phyloP scores from a whole-genome alignment of 1,140 invertebrate genomes.

The Drosophila mauritiana region DNA sequence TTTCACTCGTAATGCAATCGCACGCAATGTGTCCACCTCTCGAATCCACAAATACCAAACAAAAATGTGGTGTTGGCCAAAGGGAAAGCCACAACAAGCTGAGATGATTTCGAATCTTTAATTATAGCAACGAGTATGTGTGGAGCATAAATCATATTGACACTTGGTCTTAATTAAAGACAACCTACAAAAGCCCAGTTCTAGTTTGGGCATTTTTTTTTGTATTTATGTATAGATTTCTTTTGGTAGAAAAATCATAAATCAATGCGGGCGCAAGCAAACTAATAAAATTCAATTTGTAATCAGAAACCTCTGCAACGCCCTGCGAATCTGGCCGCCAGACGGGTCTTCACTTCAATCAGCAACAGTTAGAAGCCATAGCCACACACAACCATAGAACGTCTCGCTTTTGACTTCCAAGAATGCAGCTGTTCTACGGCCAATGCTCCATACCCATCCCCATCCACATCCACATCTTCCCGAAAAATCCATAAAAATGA shows the following conservation, averaged over 20 bases:
- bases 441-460: not conserved
- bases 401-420: conserved; percentile 61
- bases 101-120: conserved; percentile 52
- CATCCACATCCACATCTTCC: not conserved
- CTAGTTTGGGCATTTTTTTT: conserved; percentile 5
- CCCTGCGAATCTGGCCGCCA: conserved; percentile 46
- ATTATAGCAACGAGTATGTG: conserved; percentile 56
- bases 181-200: conserved; percentile 40
- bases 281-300: conserved; percentile 80
- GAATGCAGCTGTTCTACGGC: conserved; percentile 59
- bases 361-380: conserved; percentile 58
- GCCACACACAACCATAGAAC: conserved; percentile 18
- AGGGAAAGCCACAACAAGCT: conserved; percentile 58
- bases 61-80: conserved; percentile 8
- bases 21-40: conserved; percentile 70
- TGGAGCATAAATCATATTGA: conserved; percentile 73
- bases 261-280: conserved; percentile 71
- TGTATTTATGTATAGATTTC: not conserved
- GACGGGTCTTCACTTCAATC: conserved; percentile 45
- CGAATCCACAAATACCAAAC: not conserved
- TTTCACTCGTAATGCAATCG: conserved; percentile 81
- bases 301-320: conserved; percentile 71
- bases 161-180: conserved; percentile 75
- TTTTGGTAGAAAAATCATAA: conserved; percentile 69
- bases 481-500: conserved; percentile 66